Percentiles rank a stretch among this genome's conserved stretches.
These are phyloP conservation scores for Felis chaus DNA, from an alignment of 2,113 vertebrate genomes.

Conservation along the genomic window DNA sequence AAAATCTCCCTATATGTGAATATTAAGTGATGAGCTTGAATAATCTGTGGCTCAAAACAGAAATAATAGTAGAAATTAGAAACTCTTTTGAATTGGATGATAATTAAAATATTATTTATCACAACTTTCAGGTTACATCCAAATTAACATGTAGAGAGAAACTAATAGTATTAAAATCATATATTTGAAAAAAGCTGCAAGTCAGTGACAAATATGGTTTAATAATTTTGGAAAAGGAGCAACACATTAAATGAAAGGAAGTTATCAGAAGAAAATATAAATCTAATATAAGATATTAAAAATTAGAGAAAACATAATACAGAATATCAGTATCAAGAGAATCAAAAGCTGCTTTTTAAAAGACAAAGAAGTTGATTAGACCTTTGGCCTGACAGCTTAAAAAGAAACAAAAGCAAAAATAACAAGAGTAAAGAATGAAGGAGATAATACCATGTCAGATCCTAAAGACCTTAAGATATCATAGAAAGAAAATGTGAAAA, in stretches of 20 bases:
- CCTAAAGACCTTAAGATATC: neutral
- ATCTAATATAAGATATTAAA: neutral
- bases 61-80: neutral
- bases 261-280: neutral
- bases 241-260: neutral
- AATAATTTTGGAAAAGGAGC: neutral
- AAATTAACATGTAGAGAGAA: neutral
- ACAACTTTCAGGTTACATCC: neutral
- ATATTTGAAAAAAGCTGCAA: neutral
- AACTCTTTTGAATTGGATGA: neutral
- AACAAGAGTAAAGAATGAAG: neutral
- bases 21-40: neutral
- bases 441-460: neutral
- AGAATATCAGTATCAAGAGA: neutral
- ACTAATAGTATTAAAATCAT: neutral
- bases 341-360: neutral
- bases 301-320: neutral
- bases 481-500: neutral
- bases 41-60: neutral
- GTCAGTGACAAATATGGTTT: neutral
- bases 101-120: conserved; percentile 15
- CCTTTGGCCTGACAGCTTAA: neutral
- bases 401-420: neutral
- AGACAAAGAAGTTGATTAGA: neutral
- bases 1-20: neutral